Conservation (phyloP, 2,797 vertebrate genomes). For the Sebastes miniatus region DNA sequence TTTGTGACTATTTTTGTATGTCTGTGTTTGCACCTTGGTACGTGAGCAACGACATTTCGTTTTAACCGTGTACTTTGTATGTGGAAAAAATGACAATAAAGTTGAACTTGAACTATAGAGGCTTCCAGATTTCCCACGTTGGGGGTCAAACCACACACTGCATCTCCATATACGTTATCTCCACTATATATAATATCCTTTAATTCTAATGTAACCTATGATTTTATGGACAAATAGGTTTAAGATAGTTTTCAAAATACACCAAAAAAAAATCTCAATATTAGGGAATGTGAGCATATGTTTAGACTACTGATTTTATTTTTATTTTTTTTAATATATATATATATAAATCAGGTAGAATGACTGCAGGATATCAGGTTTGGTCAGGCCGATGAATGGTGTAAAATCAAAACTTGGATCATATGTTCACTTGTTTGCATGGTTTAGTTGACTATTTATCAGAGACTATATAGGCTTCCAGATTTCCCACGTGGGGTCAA, state of each 20-base stretch:
- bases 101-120: no score
- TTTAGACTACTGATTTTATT: not conserved
- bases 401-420: not conserved
- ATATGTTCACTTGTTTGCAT: not conserved
- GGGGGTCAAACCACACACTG: conserved; percentile 52
- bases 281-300: not conserved
- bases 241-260: not conserved
- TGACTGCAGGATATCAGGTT: not conserved
- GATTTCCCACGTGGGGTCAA: conserved; percentile 16
- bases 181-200: not conserved
- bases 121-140: no score
- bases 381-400: not conserved
- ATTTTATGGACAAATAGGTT: not conserved
- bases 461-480: not conserved
- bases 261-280: not conserved
- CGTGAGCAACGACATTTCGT: no score
- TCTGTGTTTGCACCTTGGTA: no score
- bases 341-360: not conserved
- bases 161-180: not conserved
- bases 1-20: no score
- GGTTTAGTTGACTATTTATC: not conserved
- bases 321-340: not conserved
- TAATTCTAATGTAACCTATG: not conserved
- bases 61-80: no score
- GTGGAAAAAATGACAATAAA: no score